Base-by-base conservation (phyloP, 2,113 vertebrate species). In the Anolis carolinensis region DNA sequence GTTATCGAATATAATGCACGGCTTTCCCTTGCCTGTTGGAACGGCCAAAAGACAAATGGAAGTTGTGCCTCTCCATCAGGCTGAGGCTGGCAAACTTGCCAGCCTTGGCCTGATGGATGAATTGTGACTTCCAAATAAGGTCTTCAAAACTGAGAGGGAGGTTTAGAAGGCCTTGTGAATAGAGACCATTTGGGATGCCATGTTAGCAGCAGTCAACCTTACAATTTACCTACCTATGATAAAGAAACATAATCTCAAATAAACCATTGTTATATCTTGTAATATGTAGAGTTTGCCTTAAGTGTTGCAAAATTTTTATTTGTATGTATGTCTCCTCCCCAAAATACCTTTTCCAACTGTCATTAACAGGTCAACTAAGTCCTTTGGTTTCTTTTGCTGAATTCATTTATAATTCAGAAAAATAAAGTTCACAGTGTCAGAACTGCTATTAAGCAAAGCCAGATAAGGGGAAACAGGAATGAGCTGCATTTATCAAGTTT, bases 401-500 rank as follows among this genome's bases (percentile, higher is more conserved):
- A 62, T 32, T 68, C 36, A 30, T 79, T 62, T 30, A 63, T 82
- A 62, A 59, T 76, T 82, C 73, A 77, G n/a, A 44, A 7, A 44
- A 82, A 34, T 76, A 71, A 78, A 87, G 32, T 30, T 50, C 50
- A 62, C 52, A 48, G 1, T 63, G 30, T 32, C 27, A 83, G 75
- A 18, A 77, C 1, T 68, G n/a, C n/a, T 76, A 62, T 70, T 77
- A 87, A 82, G 32, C 32, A 83, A 48, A 44, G 18, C 23, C 30
- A 63, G 50, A 8, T 65, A 71, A 72, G 50, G 50, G n/a, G 65
- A 65, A 63, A 50, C 20, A 50, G n/a, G 16, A 87, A 59, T 36
- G 52, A 71, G 52, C 21, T 83, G 36, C 36, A 48, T 83, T 62
- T 68, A 87, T 87, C 65, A 79, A 79, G 4, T 87, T 77, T 71